Evolutionary conservation across 2,888 invertebrate genomes (phyloP).

Genomic region (Poecilus cupreus): DNA sequence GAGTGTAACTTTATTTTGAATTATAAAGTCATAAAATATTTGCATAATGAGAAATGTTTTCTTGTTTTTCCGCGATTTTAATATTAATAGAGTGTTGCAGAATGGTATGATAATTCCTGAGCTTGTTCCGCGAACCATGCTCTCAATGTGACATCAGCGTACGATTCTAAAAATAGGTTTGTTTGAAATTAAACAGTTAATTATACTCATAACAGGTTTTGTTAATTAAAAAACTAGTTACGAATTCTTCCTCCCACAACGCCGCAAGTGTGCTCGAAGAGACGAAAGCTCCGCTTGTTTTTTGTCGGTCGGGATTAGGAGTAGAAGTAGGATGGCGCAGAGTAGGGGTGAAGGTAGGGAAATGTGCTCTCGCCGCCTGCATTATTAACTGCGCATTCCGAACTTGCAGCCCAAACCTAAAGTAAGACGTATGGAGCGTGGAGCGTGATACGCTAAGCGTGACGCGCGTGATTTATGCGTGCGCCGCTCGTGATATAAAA

Average conservation of each 20-base stretch:
- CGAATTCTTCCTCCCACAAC: slow-evolving; percentile 30
- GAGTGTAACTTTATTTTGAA: background rate
- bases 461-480: slow-evolving; percentile 43
- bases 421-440: slow-evolving; percentile 40
- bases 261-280: background rate
- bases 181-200: slow-evolving; percentile 25
- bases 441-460: background rate
- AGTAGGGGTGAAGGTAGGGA: background rate
- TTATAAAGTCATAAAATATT: slow-evolving; percentile 13
- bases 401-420: slow-evolving; percentile 16
- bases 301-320: slow-evolving; percentile 4
- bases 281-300: background rate
- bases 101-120: background rate
- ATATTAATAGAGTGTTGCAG: background rate
- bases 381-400: slow-evolving; percentile 38
- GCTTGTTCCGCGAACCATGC: background rate
- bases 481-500: slow-evolving; percentile 20
- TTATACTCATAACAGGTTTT: slow-evolving; percentile 30
- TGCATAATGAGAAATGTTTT: slow-evolving; percentile 29
- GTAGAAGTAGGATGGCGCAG: background rate
- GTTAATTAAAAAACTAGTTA: slow-evolving; percentile 22
- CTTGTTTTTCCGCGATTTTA: background rate
- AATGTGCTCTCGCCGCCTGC: background rate
- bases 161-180: slow-evolving; percentile 18
- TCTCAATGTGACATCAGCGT: slow-evolving; percentile 17